These are phyloP conservation scores for Trilocha varians DNA, from an alignment of 2,888 invertebrate genomes.

Conservation along the genomic window DNA sequence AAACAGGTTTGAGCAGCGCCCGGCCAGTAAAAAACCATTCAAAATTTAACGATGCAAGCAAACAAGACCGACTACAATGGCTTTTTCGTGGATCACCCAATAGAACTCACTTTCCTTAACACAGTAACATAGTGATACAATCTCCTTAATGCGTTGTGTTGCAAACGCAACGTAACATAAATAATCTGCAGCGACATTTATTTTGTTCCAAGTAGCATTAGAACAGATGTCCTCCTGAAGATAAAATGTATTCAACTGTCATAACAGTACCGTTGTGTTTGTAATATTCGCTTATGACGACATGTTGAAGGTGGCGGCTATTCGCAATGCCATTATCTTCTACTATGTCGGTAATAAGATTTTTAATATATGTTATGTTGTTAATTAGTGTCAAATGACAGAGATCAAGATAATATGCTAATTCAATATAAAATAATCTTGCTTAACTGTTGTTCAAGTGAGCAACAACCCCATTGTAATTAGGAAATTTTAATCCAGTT, in stretches of 20 bases:
- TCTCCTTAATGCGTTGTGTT: slow-evolving; percentile 37
- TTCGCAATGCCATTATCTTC: background rate
- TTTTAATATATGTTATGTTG: background rate
- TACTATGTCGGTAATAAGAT: background rate
- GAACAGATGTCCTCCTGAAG: slow-evolving; percentile 46
- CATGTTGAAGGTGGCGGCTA: slow-evolving; percentile 15
- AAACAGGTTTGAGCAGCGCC: slow-evolving; percentile 47
- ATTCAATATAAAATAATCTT: background rate
- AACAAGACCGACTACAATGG: slow-evolving; percentile 8
- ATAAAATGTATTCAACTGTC: slow-evolving; percentile 43
- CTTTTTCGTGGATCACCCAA: slow-evolving; percentile 37
- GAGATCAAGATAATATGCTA: background rate
- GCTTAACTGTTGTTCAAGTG: background rate
- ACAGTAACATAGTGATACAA: slow-evolving; percentile 45
- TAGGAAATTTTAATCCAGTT: no score
- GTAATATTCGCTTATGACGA: slow-evolving; percentile 29
- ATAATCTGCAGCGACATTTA: slow-evolving; percentile 50
- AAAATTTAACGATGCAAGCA: slow-evolving; percentile 43
- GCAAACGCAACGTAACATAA: slow-evolving; percentile 35
- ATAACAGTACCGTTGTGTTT: slow-evolving; percentile 29
- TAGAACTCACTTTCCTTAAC: slow-evolving; percentile 53
- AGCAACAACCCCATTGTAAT: background rate
- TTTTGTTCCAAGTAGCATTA: slow-evolving; percentile 43
- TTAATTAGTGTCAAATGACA: background rate
- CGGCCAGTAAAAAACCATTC: slow-evolving; percentile 47